Evolutionary conservation across 2,888 invertebrate genomes (phyloP).

Genomic region (Blomia tropicalis): DNA sequence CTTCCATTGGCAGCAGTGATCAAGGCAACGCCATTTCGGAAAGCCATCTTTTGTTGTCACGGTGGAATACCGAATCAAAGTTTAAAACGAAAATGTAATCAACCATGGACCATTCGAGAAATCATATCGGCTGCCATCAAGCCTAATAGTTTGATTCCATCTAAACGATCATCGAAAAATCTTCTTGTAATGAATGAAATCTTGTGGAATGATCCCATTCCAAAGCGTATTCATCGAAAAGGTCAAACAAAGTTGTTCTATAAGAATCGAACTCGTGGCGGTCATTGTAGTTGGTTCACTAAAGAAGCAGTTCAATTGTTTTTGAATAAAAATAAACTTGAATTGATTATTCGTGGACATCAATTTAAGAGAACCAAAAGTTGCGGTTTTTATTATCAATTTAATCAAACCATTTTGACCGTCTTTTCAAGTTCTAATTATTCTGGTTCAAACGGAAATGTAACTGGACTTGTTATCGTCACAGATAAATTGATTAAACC

Average conservation of each 20-base stretch:
- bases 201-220: constrained; percentile 17
- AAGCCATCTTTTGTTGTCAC: constrained; percentile 18
- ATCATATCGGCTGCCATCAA: background rate
- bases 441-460: background rate
- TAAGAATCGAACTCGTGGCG: background rate
- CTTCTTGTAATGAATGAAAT: background rate
- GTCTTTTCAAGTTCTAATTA: constrained; percentile 8
- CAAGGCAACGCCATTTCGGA: background rate
- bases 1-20: constrained; percentile 13
- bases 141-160: background rate
- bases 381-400: background rate
- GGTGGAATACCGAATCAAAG: constrained; percentile 12
- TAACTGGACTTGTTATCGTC: background rate
- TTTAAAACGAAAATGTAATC: background rate
- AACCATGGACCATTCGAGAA: background rate
- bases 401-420: background rate
- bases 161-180: background rate
- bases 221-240: background rate
- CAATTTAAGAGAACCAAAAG: background rate
- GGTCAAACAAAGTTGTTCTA: background rate
- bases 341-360: constrained; percentile 8
- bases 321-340: constrained; percentile 10
- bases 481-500: background rate
- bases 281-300: background rate
- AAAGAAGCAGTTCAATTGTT: background rate